Base-by-base conservation (phyloP, 2,888 invertebrate genomes). In the Cylindroiulus punctatus region DNA sequence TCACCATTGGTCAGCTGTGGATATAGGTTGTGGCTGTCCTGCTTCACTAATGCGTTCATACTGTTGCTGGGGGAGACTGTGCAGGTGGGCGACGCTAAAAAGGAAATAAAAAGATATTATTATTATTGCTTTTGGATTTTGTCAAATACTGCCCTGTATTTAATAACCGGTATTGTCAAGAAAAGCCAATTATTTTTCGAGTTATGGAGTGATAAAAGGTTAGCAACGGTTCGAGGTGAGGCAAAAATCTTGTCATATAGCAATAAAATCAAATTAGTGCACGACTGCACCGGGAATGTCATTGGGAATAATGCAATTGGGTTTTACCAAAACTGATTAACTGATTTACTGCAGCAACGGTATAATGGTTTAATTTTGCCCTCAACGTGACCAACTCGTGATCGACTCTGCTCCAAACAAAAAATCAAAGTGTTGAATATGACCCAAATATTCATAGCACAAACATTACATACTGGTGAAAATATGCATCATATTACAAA, bases 1-100 rank as follows among this genome's bases (percentile, higher is more conserved):
- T 40, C 85, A 44, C 44, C 40, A 57, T 57, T 57, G 84, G 84
- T 36, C 81, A 85, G 30, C 65, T 85, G 85, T 42, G 76, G 76
- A 44, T 65, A 81, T 36, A 85, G 10, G n/a, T 52, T 47, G 36
- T 85, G 85, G 81, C 76, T 26, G 81, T 85, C 85, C 22, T 10
- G 76, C 44, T 85, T 85, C 32, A 85, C 85, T 42, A 85, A 81
- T 19, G 40, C 40, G 40, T 57, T 85, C 76, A 81, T 76, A 76
- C 85, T 85, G 76, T 81, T 85, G 36, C 40, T 81, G 14, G 76
- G 76, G 30, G 30, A 30, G 30, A 76, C 76, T 14, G 76, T 76
- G 17, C 76, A 76, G 30, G 76, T 76, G 76, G 76, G 76, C 76
- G 76, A 76, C 0, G 76, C 76, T 76, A 76, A 14, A 76, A 76